phyloP scores from a whole-genome alignment of 2,797 vertebrate species.

The Chelidonichthys spinosus region DNA sequence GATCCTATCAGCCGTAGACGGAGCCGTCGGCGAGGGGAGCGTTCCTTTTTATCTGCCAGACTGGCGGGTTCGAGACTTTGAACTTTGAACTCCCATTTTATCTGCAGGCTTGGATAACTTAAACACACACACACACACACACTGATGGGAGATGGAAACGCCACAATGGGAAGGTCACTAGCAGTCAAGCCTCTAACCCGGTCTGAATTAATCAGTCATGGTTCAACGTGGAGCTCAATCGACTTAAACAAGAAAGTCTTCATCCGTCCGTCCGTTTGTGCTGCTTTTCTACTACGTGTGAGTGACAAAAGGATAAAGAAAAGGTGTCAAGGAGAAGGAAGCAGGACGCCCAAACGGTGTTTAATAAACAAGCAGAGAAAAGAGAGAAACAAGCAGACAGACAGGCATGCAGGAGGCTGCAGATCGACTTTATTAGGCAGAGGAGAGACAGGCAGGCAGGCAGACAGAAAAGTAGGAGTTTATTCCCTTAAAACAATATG shows the following conservation, averaged over 20 bases:
- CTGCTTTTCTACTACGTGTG: conserved; percentile 8
- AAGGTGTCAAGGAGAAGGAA: conserved; percentile 30
- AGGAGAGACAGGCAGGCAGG: conserved; percentile 53
- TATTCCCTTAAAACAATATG: conserved; percentile 1
- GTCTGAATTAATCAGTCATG: conserved; percentile 43
- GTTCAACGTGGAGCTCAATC: conserved; percentile 41
- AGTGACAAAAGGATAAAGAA: background rate
- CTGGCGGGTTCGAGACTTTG: conserved; percentile 28
- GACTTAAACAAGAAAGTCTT: conserved; percentile 28
- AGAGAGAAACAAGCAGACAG: conserved; percentile 53
- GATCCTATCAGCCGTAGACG: background rate
- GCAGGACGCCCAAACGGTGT: background rate
- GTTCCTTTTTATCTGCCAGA: conserved; percentile 67
- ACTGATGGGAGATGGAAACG: conserved; percentile 36
- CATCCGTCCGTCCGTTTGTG: background rate
- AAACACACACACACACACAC: conserved; percentile 8
- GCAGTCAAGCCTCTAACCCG: conserved; percentile 9
- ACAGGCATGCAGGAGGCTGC: conserved; percentile 73
- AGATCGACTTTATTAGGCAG: conserved; percentile 68
- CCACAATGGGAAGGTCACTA: conserved; percentile 54
- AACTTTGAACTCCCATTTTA: conserved; percentile 61
- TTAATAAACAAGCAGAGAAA: conserved; percentile 9
- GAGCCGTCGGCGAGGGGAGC: background rate
- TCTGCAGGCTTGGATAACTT: conserved; percentile 37
- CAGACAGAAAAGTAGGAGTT: conserved; percentile 44